Conservation (phyloP, 2,113 vertebrate species). For the Cheilinus undulatus region DNA sequence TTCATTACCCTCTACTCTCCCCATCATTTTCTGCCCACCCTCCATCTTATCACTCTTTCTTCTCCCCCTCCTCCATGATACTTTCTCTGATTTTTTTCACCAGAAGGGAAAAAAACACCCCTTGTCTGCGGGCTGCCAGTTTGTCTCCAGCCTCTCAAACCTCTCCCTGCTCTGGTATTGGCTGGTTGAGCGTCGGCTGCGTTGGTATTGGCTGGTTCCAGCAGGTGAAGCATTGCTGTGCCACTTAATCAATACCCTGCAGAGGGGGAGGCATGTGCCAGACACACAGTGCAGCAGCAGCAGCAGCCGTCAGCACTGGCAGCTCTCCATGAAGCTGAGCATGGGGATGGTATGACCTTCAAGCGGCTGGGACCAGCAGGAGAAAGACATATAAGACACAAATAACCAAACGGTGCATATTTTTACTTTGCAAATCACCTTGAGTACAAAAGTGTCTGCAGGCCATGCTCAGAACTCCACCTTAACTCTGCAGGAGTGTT, state of each 20-base stretch:
- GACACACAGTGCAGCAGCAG: constrained; percentile 61
- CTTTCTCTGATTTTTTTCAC: constrained; percentile 24
- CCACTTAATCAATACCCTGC: constrained; percentile 76
- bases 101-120: constrained; percentile 1
- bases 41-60: constrained; percentile 40
- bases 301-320: constrained; percentile 69
- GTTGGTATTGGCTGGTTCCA: constrained; percentile 68
- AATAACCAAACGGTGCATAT: constrained; percentile 13
- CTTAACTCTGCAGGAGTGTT: constrained; percentile 51
- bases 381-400: constrained; percentile 18
- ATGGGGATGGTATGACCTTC: constrained; percentile 73
- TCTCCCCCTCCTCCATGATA: constrained; percentile 21
- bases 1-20: constrained; percentile 54
- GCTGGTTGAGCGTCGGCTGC: constrained; percentile 43
- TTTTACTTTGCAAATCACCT: constrained; percentile 35
- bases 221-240: constrained; percentile 73
- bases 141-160: constrained; percentile 74
- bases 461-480: constrained; percentile 43
- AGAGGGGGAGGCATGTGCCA: constrained; percentile 64
- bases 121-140: constrained; percentile 65
- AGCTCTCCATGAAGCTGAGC: constrained; percentile 64
- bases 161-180: constrained; percentile 61
- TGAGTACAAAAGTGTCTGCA: constrained; percentile 51
- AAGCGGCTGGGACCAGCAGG: constrained; percentile 38
- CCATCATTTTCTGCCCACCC: constrained; percentile 36